Percentiles rank a stretch among this genome's conserved stretches.
These are phyloP conservation scores for Drosophila villosipedis DNA, from an alignment of 2,888 invertebrate genomes.

Conservation along the genomic window DNA sequence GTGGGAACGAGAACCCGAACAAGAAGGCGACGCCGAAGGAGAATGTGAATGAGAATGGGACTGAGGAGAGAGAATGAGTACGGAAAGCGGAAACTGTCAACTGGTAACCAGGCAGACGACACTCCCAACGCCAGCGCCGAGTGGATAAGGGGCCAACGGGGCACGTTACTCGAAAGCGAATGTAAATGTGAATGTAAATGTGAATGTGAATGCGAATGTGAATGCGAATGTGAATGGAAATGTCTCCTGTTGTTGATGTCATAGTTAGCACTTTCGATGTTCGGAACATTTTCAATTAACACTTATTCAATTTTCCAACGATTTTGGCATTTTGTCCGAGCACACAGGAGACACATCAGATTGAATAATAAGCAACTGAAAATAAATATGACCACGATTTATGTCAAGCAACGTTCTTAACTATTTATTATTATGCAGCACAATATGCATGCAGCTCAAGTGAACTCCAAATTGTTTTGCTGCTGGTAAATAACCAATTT, in stretches of 20 bases:
- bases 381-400: slow-evolving; percentile 10
- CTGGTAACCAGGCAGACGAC: slow-evolving; percentile 16
- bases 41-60: background rate
- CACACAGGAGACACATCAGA: slow-evolving; percentile 27
- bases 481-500: background rate
- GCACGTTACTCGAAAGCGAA: slow-evolving; percentile 29
- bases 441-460: background rate
- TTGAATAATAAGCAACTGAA: slow-evolving; percentile 24
- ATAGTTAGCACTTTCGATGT: slow-evolving; percentile 45
- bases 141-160: slow-evolving; percentile 35
- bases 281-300: slow-evolving; percentile 61
- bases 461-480: background rate
- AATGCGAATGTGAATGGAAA: slow-evolving; percentile 16
- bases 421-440: slow-evolving; percentile 2
- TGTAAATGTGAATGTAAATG: slow-evolving; percentile 5
- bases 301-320: slow-evolving; percentile 67
- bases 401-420: slow-evolving; percentile 6
- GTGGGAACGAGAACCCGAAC: background rate
- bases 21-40: background rate
- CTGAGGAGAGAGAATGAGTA: background rate
- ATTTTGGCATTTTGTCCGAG: slow-evolving; percentile 59
- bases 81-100: slow-evolving; percentile 8
- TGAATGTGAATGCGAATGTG: slow-evolving; percentile 1
- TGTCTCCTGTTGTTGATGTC: slow-evolving; percentile 49
- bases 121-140: slow-evolving; percentile 13